A percentile compares a stretch with the other conserved stretches of the same genome.
Evolutionary conservation across 2,797 vertebrate genomes (phyloP).

Genomic region (Trachurus trachurus): DNA sequence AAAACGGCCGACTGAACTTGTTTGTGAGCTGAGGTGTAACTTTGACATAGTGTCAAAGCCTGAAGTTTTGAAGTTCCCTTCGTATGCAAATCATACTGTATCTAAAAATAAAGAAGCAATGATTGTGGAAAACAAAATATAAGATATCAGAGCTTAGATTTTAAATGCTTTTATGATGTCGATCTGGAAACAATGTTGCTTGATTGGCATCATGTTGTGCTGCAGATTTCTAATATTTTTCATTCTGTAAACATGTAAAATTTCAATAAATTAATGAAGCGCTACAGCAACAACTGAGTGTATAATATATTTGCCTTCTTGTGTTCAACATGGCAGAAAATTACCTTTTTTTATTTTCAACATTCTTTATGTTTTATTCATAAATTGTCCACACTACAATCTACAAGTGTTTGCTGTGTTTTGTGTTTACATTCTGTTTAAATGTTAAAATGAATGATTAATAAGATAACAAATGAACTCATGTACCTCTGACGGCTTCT

Average conservation of each 20-base stretch:
- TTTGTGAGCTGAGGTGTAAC: neutral
- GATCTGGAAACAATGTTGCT: neutral
- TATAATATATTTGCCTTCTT: constrained; percentile 24
- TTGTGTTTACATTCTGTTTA: constrained; percentile 41
- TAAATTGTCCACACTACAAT: constrained; percentile 24
- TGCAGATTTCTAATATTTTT: neutral
- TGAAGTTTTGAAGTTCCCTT: neutral
- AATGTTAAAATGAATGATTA: constrained; percentile 65
- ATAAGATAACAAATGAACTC: constrained; percentile 43
- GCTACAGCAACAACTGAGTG: neutral
- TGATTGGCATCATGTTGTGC: neutral
- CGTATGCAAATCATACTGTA: neutral
- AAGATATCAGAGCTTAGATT: neutral
- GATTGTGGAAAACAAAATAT: no score
- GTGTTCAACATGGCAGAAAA: constrained; percentile 47
- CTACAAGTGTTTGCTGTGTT: constrained; percentile 14
- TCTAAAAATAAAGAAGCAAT: neutral
- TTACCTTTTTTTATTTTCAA: constrained; percentile 44
- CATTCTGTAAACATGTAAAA: neutral
- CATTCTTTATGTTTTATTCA: constrained; percentile 47
- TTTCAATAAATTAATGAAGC: neutral
- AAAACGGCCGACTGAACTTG: neutral
- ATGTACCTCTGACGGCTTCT: constrained; percentile 45
- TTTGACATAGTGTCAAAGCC: neutral
- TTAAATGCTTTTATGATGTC: neutral